These are phyloP conservation scores for Grus americana DNA, from an alignment of 2,113 vertebrate species.

Conservation along the genomic window DNA sequence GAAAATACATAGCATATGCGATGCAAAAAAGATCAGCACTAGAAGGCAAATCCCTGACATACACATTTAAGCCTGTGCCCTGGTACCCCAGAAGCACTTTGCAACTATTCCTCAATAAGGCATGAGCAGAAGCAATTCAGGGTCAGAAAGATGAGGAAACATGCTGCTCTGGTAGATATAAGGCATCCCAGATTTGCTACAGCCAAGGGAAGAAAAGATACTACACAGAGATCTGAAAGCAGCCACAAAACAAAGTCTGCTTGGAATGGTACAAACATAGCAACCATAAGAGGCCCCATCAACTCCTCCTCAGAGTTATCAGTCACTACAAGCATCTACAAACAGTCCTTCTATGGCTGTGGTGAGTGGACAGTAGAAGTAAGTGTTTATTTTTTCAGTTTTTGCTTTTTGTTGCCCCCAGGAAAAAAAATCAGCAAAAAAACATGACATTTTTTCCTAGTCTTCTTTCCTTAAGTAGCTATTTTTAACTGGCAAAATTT, in stretches of 20 bases:
- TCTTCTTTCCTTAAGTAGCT: not conserved
- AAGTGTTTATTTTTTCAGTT: not conserved
- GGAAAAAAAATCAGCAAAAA: not conserved
- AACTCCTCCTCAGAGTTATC: fast-evolving
- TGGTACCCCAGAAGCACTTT: not conserved
- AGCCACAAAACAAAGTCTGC: not conserved
- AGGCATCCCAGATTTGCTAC: not conserved
- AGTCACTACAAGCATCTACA: not conserved
- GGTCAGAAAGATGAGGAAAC: not conserved
- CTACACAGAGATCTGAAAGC: not conserved
- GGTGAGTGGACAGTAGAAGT: not conserved
- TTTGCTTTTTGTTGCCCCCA: not conserved
- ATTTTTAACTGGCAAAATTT: not conserved
- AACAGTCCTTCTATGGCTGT: not conserved
- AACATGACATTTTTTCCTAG: fast-evolving
- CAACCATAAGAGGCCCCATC: not conserved
- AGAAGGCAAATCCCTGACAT: not conserved
- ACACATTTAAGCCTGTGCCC: not conserved
- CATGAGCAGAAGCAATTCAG: not conserved
- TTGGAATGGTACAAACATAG: not conserved
- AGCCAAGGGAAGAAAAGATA: not conserved
- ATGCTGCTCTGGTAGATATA: not conserved
- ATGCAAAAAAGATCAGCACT: not conserved
- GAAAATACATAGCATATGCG: not conserved
- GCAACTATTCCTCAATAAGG: not conserved